Conservation (phyloP, 2,888 invertebrate genomes). For the Elmis aenea region DNA sequence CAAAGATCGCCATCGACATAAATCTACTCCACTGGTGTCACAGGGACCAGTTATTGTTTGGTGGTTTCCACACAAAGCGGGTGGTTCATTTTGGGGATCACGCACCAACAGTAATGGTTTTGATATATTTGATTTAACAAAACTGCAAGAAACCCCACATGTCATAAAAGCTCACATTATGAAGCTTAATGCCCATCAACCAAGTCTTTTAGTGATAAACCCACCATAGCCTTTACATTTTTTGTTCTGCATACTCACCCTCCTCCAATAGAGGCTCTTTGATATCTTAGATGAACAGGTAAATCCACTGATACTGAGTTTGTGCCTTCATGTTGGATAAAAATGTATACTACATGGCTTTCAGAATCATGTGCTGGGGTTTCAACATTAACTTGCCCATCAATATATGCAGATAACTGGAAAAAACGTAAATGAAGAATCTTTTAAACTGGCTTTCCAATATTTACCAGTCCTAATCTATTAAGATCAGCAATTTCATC, state of each 20-base stretch:
- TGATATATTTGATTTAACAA: slow-evolving; percentile 32
- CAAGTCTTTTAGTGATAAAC: too few relatives aligned
- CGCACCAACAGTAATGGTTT: slow-evolving; percentile 39
- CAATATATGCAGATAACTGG: slow-evolving; percentile 37
- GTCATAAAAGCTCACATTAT: slow-evolving; percentile 1
- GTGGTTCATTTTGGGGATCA: slow-evolving; percentile 31
- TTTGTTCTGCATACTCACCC: too few relatives aligned
- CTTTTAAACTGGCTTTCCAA: not conserved
- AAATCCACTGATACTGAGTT: slow-evolving; percentile 38
- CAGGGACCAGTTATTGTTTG: slow-evolving; percentile 42
- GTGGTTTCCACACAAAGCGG: slow-evolving; percentile 36
- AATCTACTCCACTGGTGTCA: slow-evolving; percentile 26
- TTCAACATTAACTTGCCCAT: slow-evolving; percentile 45
- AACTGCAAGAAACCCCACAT: slow-evolving; percentile 8
- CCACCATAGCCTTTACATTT: too few relatives aligned
- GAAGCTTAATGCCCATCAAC: too few relatives aligned
- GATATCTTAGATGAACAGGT: slow-evolving; percentile 50
- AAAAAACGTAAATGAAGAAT: too few relatives aligned
- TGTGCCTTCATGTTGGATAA: slow-evolving; percentile 32
- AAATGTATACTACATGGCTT: slow-evolving; percentile 40
- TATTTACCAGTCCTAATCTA: slow-evolving; percentile 33
- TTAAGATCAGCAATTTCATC: slow-evolving; percentile 46
- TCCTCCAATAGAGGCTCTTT: slow-evolving; percentile 46
- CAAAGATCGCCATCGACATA: slow-evolving; percentile 45
- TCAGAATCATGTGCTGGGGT: slow-evolving; percentile 42